Conservation (phyloP, 2,113 vertebrate species). For the Aldabrachelys gigantea region DNA sequence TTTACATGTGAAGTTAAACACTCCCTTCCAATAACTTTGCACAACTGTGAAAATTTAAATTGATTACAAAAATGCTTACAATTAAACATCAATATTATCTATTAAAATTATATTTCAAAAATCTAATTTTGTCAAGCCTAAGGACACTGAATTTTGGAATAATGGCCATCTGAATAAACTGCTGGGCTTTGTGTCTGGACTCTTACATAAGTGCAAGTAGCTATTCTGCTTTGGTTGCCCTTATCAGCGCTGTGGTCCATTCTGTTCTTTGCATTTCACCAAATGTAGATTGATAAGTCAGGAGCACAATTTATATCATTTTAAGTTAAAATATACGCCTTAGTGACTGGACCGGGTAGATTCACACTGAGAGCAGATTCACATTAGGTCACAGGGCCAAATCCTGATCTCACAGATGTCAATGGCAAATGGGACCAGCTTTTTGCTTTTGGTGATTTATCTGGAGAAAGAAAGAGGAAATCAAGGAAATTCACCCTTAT, state of each 20-base stretch:
- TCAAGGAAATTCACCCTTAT: neutral
- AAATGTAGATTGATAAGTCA: neutral
- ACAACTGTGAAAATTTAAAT: too few species aligned
- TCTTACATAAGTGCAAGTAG: neutral
- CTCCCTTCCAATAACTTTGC: neutral
- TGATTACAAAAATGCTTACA: too few species aligned
- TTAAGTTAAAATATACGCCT: neutral
- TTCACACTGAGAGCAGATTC: neutral
- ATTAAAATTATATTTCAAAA: neutral
- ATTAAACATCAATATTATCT: neutral
- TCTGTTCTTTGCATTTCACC: neutral
- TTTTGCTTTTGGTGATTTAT: neutral
- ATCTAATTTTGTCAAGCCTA: neutral
- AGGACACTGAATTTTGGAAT: neutral
- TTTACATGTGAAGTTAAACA: neutral
- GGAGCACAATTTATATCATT: neutral
- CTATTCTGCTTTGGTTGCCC: neutral
- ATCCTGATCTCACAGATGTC: accelerated
- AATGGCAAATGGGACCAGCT: neutral
- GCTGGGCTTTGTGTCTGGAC: neutral
- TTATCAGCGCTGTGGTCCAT: neutral
- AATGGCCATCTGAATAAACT: accelerated
- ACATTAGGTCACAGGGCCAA: neutral
- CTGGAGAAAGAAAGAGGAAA: neutral
- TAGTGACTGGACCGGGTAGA: accelerated